Evolutionary conservation across 2,797 vertebrate genomes (phyloP), one percentile per base, ranked within the genome.

Genomic region (Crenuchus spilurus): DNA sequence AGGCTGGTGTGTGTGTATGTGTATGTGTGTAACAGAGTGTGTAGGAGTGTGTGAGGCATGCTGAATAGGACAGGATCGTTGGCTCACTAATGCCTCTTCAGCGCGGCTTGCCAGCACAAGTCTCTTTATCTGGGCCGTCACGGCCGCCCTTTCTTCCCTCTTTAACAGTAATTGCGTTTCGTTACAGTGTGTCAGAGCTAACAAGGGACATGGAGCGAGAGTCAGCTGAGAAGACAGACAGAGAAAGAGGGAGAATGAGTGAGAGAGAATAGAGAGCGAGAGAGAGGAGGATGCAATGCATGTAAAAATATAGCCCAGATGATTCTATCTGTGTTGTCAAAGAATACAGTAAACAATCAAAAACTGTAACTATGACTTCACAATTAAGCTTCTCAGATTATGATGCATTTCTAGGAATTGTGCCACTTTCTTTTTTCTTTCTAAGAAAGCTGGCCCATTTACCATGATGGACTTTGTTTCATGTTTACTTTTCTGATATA

Each of bases 161-260:
- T 76, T 82, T 80, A 76, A 81, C 82, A 83, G 72, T 84, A 86
- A 86, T 86, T 84, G 74, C 79, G 73, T 83, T 84, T 86, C 77
- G 81, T 84, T 83, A 82, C 84, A 82, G 83, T 82, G 80, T 73
- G 82, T 84, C 75, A 80, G 75, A 75, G 76, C 79, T 84, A 82
- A 86, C 82, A 80, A 84, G 76, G 72, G 72, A 81, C 78, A 76
- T 75, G 74, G 75, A 82, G 77, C 61, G 66, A 77, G 74, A 80
- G 69, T 55, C 72, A 77, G 72, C 60, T 72, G 67, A 73, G 75
- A 65, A 73, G 57, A 77, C 66, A 81, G 72, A 57, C 37, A 57
- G 39, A 70, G 46, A 55, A 39, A 46, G 51, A 81, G 73, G 46
- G 48, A 70, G 54, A 24, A 39, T 49, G 46, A 73, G 20, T 4